Evolutionary conservation across 2,113 vertebrate species (phyloP).

Genomic region (Ochotona curzoniae): DNA sequence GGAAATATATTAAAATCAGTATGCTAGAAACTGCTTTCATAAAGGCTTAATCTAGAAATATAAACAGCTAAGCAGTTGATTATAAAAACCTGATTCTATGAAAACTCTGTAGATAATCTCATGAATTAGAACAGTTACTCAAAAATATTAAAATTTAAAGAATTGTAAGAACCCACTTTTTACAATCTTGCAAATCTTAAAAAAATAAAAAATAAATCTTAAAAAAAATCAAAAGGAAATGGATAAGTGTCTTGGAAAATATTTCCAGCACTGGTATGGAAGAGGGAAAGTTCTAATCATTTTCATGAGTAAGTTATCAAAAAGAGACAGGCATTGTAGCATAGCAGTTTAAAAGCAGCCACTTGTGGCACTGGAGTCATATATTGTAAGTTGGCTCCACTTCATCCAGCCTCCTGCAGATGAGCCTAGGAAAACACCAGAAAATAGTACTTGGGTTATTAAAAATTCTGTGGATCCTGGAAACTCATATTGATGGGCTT

Average conservation of each 20-base stretch:
- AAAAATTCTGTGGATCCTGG: too few species aligned
- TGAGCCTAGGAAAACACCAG: too few species aligned
- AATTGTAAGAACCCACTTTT: not conserved
- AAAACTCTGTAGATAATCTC: not conserved
- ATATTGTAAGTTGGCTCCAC: too few species aligned
- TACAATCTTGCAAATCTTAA: not conserved
- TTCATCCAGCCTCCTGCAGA: too few species aligned
- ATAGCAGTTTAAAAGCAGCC: too few species aligned
- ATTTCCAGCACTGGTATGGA: conserved; percentile 1
- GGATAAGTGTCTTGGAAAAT: not conserved
- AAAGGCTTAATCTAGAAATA: not conserved
- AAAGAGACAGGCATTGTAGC: not conserved
- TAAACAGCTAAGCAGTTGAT: not conserved
- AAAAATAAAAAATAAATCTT: too few species aligned
- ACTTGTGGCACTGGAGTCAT: too few species aligned
- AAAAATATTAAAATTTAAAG: not conserved
- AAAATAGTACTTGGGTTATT: too few species aligned
- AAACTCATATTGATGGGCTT: too few species aligned
- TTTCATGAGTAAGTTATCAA: conserved; percentile 48
- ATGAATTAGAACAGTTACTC: not conserved
- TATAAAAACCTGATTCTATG: not conserved
- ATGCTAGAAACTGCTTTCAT: not conserved
- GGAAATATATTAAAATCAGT: not conserved
- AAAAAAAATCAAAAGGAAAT: too few species aligned
- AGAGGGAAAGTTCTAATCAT: conserved; percentile 15